Evolutionary conservation across 2,888 invertebrate species (phyloP).

Genomic region (Dryobota labecula): DNA sequence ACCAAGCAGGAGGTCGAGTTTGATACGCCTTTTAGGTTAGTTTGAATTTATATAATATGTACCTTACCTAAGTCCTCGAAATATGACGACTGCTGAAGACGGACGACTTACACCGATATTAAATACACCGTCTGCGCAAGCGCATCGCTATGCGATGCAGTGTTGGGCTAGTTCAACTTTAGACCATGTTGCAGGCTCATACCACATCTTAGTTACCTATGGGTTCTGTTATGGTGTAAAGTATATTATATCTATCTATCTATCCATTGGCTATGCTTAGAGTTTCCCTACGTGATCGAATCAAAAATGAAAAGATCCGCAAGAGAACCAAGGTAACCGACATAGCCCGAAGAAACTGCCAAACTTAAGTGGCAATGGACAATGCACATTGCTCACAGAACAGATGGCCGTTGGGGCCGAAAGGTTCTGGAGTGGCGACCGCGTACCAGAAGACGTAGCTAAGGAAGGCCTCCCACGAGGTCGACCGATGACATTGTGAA

Average conservation of each 20-base stretch:
- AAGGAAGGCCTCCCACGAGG: too few species aligned
- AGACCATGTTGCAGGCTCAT: background rate
- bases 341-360: too few species aligned
- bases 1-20: conserved; percentile 99
- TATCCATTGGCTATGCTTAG: too few species aligned
- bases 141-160: background rate
- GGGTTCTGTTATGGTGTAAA: background rate
- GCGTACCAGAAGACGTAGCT: too few species aligned
- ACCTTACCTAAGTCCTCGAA: background rate
- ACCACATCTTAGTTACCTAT: background rate
- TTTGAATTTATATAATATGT: background rate
- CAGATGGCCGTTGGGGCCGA: too few species aligned
- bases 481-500: too few species aligned
- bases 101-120: background rate
- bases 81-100: background rate
- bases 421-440: too few species aligned
- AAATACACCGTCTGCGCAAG: background rate
- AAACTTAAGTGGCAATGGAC: too few species aligned
- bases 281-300: too few species aligned
- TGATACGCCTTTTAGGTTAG: conserved; percentile 97
- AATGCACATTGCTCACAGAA: too few species aligned
- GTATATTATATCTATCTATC: background rate
- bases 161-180: background rate
- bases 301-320: too few species aligned
- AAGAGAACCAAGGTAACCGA: too few species aligned